Evolutionary conservation across 2,888 invertebrate species (phyloP).

Genomic region (Agrotis ipsilon): DNA sequence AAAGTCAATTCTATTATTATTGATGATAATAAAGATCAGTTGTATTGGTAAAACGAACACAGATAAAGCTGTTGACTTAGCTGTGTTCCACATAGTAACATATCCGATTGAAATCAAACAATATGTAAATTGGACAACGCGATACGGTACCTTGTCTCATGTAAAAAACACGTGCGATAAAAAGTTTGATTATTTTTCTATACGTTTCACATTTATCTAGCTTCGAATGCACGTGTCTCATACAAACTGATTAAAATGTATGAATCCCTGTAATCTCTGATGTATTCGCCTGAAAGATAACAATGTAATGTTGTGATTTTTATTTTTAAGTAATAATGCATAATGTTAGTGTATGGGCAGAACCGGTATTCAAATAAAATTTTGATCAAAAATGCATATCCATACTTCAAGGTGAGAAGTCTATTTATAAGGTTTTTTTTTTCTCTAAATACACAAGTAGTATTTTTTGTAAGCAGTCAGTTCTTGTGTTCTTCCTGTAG

Average conservation of each 20-base stretch:
- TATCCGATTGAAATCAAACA: conserved; percentile 58
- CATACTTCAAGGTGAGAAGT: conserved; percentile 47
- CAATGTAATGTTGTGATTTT: conserved; percentile 29
- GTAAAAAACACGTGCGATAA: conserved; percentile 54
- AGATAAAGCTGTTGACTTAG: conserved; percentile 31
- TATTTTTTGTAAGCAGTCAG: background rate
- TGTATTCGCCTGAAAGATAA: conserved; percentile 44
- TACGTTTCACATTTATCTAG: conserved; percentile 52
- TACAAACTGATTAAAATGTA: conserved; percentile 60
- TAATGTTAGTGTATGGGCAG: conserved; percentile 36
- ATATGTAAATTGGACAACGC: conserved; percentile 56
- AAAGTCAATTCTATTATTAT: conserved; percentile 9
- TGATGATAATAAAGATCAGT: conserved; percentile 24
- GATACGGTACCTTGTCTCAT: conserved; percentile 51
- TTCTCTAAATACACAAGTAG: conserved; percentile 10
- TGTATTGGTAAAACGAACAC: conserved; percentile 22
- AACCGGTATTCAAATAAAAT: conserved; percentile 47
- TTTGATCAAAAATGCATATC: conserved; percentile 43
- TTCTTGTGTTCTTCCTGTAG: background rate
- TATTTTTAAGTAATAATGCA: conserved; percentile 20
- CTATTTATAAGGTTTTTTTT: conserved; percentile 18
- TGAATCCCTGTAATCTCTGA: conserved; percentile 56
- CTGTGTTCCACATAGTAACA: conserved; percentile 40
- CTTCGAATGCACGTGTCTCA: conserved; percentile 54
- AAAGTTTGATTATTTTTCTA: conserved; percentile 63